These are phyloP conservation scores for Andrena cerasifolii DNA, from an alignment of 1,140 invertebrate genomes.

Conservation along the genomic window DNA sequence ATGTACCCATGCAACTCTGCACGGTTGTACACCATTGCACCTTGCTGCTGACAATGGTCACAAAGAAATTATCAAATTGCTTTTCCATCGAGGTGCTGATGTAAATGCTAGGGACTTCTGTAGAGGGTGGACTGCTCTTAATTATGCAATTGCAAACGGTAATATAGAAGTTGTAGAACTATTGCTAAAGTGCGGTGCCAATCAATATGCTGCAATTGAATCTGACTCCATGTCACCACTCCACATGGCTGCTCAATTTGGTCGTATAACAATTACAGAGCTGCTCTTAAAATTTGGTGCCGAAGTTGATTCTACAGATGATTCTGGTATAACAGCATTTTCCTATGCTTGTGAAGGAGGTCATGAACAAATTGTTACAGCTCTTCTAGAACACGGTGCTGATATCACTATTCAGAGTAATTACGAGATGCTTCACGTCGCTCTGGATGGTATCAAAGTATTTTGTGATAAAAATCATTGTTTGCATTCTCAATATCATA, in stretches of 20 bases:
- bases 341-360: slow-evolving; percentile 27
- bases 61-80: slow-evolving; percentile 26
- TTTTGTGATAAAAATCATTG: too few species aligned
- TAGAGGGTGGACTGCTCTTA: slow-evolving; percentile 15
- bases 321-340: slow-evolving; percentile 38
- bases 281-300: slow-evolving; percentile 29
- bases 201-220: not conserved
- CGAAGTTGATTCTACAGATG: slow-evolving; percentile 20
- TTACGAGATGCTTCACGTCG: too few species aligned
- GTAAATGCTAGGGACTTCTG: slow-evolving; percentile 34
- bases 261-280: slow-evolving; percentile 26
- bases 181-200: slow-evolving; percentile 25
- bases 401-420: slow-evolving; percentile 12
- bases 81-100: slow-evolving; percentile 11
- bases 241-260: slow-evolving; percentile 28
- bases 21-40: too few species aligned
- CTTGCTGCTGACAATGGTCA: slow-evolving; percentile 14
- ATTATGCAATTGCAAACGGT: slow-evolving; percentile 7
- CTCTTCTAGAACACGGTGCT: slow-evolving; percentile 15
- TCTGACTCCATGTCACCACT: slow-evolving; percentile 26
- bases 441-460: slow-evolving; percentile 4
- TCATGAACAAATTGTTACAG: slow-evolving; percentile 8
- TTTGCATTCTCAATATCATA: too few species aligned
- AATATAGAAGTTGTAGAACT: slow-evolving; percentile 26
- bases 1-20: too few species aligned